These are phyloP conservation scores for Eonycteris spelaea DNA, from an alignment of 2,113 vertebrate genomes.

Conservation along the genomic window DNA sequence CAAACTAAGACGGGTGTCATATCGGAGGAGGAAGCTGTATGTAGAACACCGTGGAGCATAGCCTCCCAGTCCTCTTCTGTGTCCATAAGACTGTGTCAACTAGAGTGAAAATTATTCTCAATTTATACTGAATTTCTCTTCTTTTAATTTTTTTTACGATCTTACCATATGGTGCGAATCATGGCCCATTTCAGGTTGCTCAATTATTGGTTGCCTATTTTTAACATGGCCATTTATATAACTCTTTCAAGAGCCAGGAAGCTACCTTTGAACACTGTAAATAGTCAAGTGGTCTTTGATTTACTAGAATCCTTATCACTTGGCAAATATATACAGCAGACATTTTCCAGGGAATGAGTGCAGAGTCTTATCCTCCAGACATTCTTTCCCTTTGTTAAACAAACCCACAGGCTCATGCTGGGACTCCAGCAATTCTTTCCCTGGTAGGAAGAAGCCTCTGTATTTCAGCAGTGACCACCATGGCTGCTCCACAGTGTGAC, in stretches of 20 bases:
- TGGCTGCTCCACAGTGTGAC: not conserved
- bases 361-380: not conserved
- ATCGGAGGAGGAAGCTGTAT: not conserved
- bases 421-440: not conserved
- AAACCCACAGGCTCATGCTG: not conserved
- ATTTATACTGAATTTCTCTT: not conserved
- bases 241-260: conserved; percentile 5
- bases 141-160: not conserved
- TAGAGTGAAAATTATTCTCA: not conserved
- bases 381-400: conserved; percentile 5
- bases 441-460: not conserved
- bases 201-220: not conserved
- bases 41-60: too few relatives aligned
- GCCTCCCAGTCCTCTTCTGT: not conserved
- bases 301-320: conserved; percentile 38
- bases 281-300: not conserved
- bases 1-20: not conserved
- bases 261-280: conserved; percentile 40
- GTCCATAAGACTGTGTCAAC: not conserved
- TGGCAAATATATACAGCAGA: conserved; percentile 32
- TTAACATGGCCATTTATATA: not conserved
- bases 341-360: conserved; percentile 1
- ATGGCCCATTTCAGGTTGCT: not conserved
- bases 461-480: not conserved
- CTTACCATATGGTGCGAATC: not conserved